A percentile compares a stretch with the other conserved stretches of the same genome.
Conservation (phyloP, 2,888 invertebrate genomes). For the Euproctis similis region DNA sequence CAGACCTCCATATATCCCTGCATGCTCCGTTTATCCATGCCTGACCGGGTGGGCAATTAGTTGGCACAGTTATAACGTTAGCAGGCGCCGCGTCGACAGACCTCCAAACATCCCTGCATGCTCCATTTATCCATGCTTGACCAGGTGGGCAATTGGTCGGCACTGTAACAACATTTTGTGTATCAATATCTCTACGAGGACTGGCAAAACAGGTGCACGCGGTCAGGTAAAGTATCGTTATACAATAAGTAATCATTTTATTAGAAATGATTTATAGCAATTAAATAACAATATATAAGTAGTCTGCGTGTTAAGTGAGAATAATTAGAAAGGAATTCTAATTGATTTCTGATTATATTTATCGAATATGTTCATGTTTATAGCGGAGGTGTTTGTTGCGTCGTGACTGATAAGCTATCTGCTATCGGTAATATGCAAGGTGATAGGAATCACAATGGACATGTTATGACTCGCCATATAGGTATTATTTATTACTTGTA, state of each 20-base stretch:
- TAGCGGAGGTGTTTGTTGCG: constrained; percentile 22
- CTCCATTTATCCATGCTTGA: constrained; percentile 20
- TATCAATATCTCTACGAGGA: constrained; percentile 15
- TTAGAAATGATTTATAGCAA: constrained; percentile 1
- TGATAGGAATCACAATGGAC: no score
- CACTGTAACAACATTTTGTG: constrained; percentile 28
- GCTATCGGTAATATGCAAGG: background rate
- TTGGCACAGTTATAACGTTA: constrained; percentile 24
- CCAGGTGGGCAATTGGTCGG: constrained; percentile 23
- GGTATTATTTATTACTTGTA: no score
- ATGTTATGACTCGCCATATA: no score
- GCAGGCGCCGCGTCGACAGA: constrained; percentile 5
- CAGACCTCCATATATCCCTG: constrained; percentile 1
- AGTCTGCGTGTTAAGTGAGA: background rate
- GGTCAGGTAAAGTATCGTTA: constrained; percentile 14
- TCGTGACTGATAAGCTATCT: constrained; percentile 27
- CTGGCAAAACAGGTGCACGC: constrained; percentile 10
- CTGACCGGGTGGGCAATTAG: constrained; percentile 28
- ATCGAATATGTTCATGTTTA: constrained; percentile 20
- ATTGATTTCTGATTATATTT: constrained; percentile 34
- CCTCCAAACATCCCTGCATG: constrained; percentile 20
- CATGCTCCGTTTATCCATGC: constrained; percentile 7
- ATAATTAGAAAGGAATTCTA: constrained; percentile 23
- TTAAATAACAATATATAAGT: no score
- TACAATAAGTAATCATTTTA: constrained; percentile 14